Evolutionary conservation across 2,888 invertebrate genomes (phyloP), one percentile per base, ranked within the genome.

Genomic region (Notodonta dromedarius): DNA sequence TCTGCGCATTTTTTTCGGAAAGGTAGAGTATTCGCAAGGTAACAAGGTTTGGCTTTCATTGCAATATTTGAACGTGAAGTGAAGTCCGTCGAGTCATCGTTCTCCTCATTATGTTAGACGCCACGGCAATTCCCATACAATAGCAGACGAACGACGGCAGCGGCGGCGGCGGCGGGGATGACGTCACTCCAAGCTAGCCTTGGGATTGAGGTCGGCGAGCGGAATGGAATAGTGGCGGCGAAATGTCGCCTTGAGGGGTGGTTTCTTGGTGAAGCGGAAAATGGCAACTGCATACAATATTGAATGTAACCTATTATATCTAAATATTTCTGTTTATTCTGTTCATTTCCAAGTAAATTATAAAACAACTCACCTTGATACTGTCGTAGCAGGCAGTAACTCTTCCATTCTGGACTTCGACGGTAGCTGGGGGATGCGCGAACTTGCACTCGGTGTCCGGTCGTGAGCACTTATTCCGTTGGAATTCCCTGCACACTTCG

Each of bases 381-480:
- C 99, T 99, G 95, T 99, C 99, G 96, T 99, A 99, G 96, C 99
- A 99, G 85, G 99, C 99, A 85, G 99, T 99, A 88, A 99, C 99
- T 87, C 99, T 96, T 90, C 99, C 99, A 94, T 99, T 99, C 95
- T 99, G 99, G 87, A 99, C 99, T 95, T 99, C 99, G 85, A 99
- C 99, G 94, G 99, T 99, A 84, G 98, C 97, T 77, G 99, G 99
- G 71, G 99, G 99, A 95, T 99, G 99, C 78, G 99, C 99, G 94
- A 99, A 99, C 96, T 99, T 99, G 96, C 99, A 99, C 94, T 99
- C 99, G 90, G 98, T 98, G 95, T 99, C 99, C 74, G 98, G 97
- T 89, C 99, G 96, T 86, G 99, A 98, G 95, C 99, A 99, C 96
- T 99, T 99, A 96, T 99, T 99, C 94, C 99, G 96, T 95, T 99